Conservation (phyloP, 2,888 invertebrate genomes). For the Trichopria drosophilae region DNA sequence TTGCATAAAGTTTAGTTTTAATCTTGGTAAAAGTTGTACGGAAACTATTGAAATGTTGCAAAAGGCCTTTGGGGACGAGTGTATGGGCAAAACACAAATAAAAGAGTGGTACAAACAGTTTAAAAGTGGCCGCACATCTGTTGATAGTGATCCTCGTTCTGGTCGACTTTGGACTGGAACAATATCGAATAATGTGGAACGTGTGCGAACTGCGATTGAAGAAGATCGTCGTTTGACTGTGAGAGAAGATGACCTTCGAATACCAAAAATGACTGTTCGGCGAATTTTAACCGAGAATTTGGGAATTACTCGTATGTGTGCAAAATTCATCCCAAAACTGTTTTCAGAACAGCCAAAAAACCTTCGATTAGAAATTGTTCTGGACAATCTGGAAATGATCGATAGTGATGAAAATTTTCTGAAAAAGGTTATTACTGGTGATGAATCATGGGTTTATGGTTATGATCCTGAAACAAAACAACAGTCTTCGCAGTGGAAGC, state of each 20-base stretch:
- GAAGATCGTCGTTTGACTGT: conserved; percentile 23
- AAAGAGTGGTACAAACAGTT: no score
- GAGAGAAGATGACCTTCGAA: conserved; percentile 14
- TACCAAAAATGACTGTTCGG: conserved; percentile 12
- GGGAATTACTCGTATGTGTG: conserved; percentile 21
- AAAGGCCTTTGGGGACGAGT: no score
- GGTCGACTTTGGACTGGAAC: conserved; percentile 29
- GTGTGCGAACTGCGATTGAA: conserved; percentile 5
- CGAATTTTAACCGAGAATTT: conserved; percentile 24
- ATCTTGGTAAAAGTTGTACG: no score
- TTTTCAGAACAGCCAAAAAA: conserved; percentile 29
- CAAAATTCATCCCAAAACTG: conserved; percentile 34
- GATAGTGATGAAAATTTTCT: conserved; percentile 24
- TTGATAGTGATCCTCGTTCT: conserved; percentile 34
- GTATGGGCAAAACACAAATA: no score
- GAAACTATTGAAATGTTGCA: no score
- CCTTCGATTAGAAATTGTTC: conserved; percentile 22
- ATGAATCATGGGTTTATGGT: conserved; percentile 36
- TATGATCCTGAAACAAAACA: conserved; percentile 33
- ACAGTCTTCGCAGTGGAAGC: conserved; percentile 36
- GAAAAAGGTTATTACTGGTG: conserved; percentile 36
- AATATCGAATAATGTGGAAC: conserved; percentile 11
- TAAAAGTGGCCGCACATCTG: conserved; percentile 34
- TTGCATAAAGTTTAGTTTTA: no score
- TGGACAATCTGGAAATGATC: conserved; percentile 22